These are phyloP conservation scores for Tragelaphus eurycerus DNA, from an alignment of 2,797 vertebrate species.

Conservation along the genomic window DNA sequence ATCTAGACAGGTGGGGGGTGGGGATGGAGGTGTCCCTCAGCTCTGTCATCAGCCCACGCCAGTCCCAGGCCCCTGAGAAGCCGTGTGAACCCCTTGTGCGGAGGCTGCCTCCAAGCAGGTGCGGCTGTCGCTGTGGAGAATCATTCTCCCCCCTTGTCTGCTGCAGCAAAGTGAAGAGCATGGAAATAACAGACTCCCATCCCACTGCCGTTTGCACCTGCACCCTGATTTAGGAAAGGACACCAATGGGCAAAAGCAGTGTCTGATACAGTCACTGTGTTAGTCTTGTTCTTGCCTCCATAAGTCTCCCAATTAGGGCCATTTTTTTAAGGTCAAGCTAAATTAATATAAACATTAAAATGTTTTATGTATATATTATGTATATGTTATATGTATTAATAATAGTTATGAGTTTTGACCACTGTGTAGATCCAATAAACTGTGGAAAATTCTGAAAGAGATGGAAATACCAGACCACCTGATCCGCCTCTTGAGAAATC, in stretches of 20 bases:
- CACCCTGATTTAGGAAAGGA: background rate
- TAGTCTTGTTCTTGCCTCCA: background rate
- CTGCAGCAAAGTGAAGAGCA: background rate
- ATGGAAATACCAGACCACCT: too few relatives aligned
- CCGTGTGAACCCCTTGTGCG: fast-evolving
- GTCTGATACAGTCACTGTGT: fast-evolving
- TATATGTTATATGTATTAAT: background rate
- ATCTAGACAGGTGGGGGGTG: fast-evolving
- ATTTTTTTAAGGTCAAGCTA: background rate
- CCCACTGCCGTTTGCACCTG: background rate
- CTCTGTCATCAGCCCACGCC: background rate
- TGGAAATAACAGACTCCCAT: background rate
- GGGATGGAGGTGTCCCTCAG: fast-evolving
- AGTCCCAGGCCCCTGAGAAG: background rate
- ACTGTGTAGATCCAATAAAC: too few relatives aligned
- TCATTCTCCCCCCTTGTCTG: fast-evolving
- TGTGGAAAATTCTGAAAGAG: too few relatives aligned
- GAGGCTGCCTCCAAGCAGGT: background rate
- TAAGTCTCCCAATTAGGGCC: too few relatives aligned
- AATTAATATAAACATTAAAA: background rate
- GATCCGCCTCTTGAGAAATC: too few relatives aligned
- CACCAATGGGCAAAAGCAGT: fast-evolving
- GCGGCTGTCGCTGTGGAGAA: fast-evolving
- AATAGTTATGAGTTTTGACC: background rate
- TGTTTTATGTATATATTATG: too few relatives aligned